Conservation (phyloP, 2,797 vertebrate species). For the Molossus molossus region DNA sequence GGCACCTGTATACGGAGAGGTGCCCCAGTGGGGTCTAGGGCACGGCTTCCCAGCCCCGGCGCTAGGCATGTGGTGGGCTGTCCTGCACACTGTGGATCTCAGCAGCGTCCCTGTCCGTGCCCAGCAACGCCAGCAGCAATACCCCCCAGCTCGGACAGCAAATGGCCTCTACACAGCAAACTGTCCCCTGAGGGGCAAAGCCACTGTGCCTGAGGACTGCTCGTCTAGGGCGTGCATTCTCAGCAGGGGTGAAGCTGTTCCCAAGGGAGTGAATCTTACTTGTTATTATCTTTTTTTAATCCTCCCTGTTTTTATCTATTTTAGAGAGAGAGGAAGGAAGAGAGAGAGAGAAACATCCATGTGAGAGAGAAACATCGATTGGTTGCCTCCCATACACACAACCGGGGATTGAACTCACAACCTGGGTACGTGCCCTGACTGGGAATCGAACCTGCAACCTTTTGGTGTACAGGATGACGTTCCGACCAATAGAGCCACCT, state of each 20-base stretch:
- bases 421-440: background rate
- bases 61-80: fast-evolving
- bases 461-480: background rate
- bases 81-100: background rate
- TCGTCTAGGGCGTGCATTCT: background rate
- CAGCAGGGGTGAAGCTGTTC: background rate
- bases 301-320: background rate
- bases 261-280: background rate
- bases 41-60: background rate
- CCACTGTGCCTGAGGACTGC: background rate
- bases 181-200: background rate
- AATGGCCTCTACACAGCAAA: background rate
- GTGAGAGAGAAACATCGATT: background rate
- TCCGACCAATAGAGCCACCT: background rate
- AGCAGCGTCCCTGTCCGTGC: background rate
- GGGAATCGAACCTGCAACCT: background rate
- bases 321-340: background rate
- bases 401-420: background rate
- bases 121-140: background rate
- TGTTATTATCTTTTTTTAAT: background rate
- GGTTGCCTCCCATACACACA: background rate
- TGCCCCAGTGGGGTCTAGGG: too few relatives aligned
- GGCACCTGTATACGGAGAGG: background rate
- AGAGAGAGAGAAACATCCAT: background rate
- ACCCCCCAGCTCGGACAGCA: background rate